Evolutionary conservation across 2,113 vertebrate genomes (phyloP), one percentile per base, ranked within the genome.

Genomic region (Sapayoa aenigma): DNA sequence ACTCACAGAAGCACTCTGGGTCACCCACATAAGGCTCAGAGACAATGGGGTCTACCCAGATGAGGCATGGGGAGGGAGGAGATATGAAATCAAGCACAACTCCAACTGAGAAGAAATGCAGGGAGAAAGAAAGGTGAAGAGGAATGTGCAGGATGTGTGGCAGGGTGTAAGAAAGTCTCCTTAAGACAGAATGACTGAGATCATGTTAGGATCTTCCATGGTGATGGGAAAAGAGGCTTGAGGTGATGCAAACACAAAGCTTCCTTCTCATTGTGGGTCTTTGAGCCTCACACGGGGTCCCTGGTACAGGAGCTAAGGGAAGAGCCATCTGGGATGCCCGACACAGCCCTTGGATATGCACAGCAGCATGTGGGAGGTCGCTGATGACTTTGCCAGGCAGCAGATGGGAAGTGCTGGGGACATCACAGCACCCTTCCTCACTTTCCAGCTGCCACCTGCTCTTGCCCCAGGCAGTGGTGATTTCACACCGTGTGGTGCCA

Each of bases 381-480:
- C 60, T 25, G 59, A 23, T 21, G 65, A 31, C 84, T 96, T 14
- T 92, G 91, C 86, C 90, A 94, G 76, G 83, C 83, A 94, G 90
- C 90, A 93, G 94, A 95, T 86, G 91, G 78, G 24, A 87, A 67
- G 65, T 1, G 23, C 82, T 68, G 72, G 39, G 78, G 87, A 84
- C 75, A 74, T 10, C 8, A 52, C 85, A 72, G 75, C 4, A 3
- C 44, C 52, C 79, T 58, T 53, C 84, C 73, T 67, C 62, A 84
- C 44, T 65, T 86, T 72, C 85, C 96, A 96, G 95, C 85, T 16
- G 4, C 88, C 94, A 95, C 92, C 95, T 95, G 94, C 92, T 90
- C 79, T 14, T 55, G 83, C 94, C 90, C 83, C 90, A 81, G 88
- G 88, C 50, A 5, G 5, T 42, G 37, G 66, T 6, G 3, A 68